Percentiles rank a stretch among this genome's conserved stretches.
Evolutionary conservation across 2,797 vertebrate genomes (phyloP).

Genomic region (Aplochiton taeniatus): DNA sequence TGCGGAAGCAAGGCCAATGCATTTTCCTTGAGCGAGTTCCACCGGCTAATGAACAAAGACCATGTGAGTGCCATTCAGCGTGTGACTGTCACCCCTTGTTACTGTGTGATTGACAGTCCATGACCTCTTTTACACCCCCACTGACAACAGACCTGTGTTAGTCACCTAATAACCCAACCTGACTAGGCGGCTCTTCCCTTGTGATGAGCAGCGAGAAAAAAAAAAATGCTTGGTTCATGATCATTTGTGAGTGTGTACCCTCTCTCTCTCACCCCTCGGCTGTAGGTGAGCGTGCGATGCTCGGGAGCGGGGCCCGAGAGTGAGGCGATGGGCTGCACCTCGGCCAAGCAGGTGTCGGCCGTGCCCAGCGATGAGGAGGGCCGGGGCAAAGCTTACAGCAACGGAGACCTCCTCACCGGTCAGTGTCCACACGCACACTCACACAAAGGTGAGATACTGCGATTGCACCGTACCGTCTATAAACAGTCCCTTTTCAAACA

Average conservation of each 20-base stretch:
- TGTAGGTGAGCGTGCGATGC: slow-evolving; percentile 76
- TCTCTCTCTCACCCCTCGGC: background rate
- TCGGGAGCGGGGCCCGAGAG: slow-evolving; percentile 69
- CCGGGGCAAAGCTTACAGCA: slow-evolving; percentile 96
- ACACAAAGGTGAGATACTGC: no score
- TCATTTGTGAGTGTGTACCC: background rate
- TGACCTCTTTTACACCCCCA: background rate
- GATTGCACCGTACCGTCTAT: background rate
- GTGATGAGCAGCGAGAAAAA: no score
- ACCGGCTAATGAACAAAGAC: no score
- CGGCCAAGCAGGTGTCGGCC: slow-evolving; percentile 99
- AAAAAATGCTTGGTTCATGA: no score
- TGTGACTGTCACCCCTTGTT: no score
- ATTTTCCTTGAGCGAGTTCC: no score
- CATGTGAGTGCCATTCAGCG: background rate
- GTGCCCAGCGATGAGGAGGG: slow-evolving; percentile 98
- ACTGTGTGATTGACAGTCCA: background rate
- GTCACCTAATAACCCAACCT: no score
- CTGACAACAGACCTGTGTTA: no score
- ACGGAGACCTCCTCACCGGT: slow-evolving; percentile 96
- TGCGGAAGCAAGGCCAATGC: no score
- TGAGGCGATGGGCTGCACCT: slow-evolving; percentile 99
- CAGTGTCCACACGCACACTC: slow-evolving; percentile 60
- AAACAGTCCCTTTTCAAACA: background rate
- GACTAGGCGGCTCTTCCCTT: no score